Conservation (phyloP, 1,140 invertebrate genomes). For the Hesperophylax magnus region DNA sequence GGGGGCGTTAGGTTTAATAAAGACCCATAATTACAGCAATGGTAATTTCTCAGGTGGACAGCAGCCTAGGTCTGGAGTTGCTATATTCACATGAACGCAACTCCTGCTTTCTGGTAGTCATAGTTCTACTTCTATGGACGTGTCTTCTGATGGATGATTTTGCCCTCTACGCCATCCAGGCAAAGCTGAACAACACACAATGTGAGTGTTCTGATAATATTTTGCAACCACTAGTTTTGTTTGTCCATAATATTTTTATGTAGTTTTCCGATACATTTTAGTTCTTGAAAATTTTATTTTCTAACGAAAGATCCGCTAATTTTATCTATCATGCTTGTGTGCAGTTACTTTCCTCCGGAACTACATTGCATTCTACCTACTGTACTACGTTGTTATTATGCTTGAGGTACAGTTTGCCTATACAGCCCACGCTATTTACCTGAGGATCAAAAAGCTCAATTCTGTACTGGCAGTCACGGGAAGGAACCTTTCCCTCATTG, state of each 20-base stretch:
- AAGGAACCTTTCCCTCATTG: constrained; percentile 58
- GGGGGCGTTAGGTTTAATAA: too few species aligned
- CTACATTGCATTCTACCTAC: constrained; percentile 66
- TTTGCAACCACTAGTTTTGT: too few species aligned
- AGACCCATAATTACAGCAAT: too few species aligned
- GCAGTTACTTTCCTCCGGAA: constrained; percentile 65
- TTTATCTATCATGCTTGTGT: neutral
- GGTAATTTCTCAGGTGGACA: constrained; percentile 62
- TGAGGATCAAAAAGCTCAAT: constrained; percentile 64
- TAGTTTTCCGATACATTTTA: too few species aligned
- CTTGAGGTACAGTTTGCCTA: constrained; percentile 69
- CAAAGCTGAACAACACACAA: constrained; percentile 61
- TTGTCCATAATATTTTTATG: too few species aligned
- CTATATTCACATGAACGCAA: constrained; percentile 62
- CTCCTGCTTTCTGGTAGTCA: constrained; percentile 61
- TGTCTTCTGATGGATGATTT: constrained; percentile 66
- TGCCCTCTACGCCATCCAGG: constrained; percentile 65
- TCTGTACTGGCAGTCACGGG: constrained; percentile 64
- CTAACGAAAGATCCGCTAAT: too few species aligned
- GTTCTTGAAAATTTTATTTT: too few species aligned
- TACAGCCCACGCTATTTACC: constrained; percentile 65
- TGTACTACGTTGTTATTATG: constrained; percentile 68
- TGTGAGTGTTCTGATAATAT: constrained; percentile 60
- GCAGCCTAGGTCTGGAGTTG: constrained; percentile 64
- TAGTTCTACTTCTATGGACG: constrained; percentile 64